Evolutionary conservation across 2,797 vertebrate genomes (phyloP).

Genomic region (Gambusia yucatana): DNA sequence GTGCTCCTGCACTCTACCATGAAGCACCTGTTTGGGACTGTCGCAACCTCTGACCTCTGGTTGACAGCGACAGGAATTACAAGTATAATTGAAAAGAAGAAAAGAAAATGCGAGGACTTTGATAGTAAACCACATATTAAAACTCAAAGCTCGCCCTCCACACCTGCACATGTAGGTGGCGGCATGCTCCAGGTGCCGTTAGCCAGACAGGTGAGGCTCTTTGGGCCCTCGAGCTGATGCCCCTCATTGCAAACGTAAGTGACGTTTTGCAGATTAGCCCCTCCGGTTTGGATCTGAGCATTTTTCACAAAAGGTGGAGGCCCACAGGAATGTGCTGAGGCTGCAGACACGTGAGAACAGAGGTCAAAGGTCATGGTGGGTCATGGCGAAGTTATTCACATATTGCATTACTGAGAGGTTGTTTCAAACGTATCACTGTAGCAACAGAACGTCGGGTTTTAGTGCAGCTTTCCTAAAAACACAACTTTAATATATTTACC

Average conservation of each 20-base stretch:
- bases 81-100: background rate
- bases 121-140: background rate
- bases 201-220: constrained; percentile 84
- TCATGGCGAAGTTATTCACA: background rate
- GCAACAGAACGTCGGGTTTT: background rate
- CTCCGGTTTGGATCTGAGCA: constrained; percentile 75
- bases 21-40: constrained; percentile 76
- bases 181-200: constrained; percentile 90
- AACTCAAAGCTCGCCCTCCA: background rate
- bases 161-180: constrained; percentile 87
- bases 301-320: constrained; percentile 80
- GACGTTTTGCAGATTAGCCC: constrained; percentile 76
- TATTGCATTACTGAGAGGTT: background rate
- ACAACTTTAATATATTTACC: background rate
- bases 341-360: constrained; percentile 1
- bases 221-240: constrained; percentile 80
- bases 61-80: background rate
- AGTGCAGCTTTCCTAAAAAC: background rate
- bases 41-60: constrained; percentile 82
- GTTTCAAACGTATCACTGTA: background rate
- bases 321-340: constrained; percentile 81
- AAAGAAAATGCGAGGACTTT: background rate
- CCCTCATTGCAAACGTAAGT: constrained; percentile 82
- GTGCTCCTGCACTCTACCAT: constrained; percentile 85
- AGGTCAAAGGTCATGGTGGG: background rate